Conservation (phyloP, 2,113 vertebrate genomes). For the Phalacrocorax brasilianus region DNA sequence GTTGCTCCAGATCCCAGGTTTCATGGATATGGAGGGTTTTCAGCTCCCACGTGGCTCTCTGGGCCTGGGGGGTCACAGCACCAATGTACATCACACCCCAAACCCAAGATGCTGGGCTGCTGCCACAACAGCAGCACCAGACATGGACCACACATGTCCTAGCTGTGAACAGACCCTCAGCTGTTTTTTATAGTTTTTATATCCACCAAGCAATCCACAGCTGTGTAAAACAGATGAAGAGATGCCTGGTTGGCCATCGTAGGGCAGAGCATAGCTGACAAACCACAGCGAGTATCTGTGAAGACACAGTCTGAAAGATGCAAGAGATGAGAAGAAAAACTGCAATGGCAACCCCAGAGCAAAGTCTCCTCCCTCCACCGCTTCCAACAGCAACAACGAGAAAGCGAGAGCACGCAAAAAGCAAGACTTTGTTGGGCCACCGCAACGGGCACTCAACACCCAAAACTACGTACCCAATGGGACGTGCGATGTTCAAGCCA, state of each 20-base stretch:
- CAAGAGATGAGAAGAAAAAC: not conserved
- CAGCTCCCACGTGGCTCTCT: not conserved
- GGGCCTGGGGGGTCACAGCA: not conserved
- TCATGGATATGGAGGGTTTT: not conserved
- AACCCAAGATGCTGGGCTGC: not conserved
- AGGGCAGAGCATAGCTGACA: not conserved
- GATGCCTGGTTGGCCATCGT: not conserved
- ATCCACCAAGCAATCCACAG: not conserved
- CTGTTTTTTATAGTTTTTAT: not conserved
- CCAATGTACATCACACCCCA: no score
- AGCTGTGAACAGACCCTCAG: not conserved
- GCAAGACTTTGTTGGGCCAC: not conserved
- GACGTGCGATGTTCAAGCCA: not conserved
- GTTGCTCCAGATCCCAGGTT: not conserved
- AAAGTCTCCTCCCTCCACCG: not conserved
- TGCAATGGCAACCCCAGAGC: not conserved
- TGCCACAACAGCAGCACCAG: not conserved
- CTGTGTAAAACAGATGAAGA: not conserved
- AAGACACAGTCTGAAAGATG: not conserved
- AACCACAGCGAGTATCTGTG: not conserved
- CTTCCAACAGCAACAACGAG: not conserved
- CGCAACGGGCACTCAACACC: not conserved
- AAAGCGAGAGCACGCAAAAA: not conserved
- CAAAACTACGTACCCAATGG: not conserved
- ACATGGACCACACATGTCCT: not conserved